Conservation (phyloP, 1,140 invertebrate species). For the Hesperophylax magnus region DNA sequence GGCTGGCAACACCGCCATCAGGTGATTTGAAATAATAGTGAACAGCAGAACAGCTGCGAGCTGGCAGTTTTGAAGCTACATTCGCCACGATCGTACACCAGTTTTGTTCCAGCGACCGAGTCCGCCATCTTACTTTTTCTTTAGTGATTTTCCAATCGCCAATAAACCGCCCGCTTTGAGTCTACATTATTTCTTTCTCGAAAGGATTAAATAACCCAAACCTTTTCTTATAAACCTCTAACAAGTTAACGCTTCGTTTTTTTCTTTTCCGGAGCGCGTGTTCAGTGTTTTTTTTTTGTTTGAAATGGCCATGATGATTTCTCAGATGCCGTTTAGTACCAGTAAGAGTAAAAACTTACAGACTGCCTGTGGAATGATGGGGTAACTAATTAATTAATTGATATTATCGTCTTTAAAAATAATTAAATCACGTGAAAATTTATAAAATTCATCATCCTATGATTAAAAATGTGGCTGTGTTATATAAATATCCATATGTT, state of each 20-base stretch:
- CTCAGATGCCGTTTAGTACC: slow-evolving; percentile 45
- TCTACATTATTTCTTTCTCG: too few relatives aligned
- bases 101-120: neutral
- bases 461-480: neutral
- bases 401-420: neutral
- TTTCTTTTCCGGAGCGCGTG: slow-evolving; percentile 32
- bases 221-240: neutral
- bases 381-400: slow-evolving; percentile 24
- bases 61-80: neutral
- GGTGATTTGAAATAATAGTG: neutral
- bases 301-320: slow-evolving; percentile 47
- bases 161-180: neutral
- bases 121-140: neutral
- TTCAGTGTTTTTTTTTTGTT: neutral
- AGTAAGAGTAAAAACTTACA: slow-evolving; percentile 51
- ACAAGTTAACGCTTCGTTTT: neutral
- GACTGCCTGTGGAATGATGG: slow-evolving; percentile 42
- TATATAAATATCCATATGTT: slow-evolving; percentile 23
- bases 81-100: neutral
- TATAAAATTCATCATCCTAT: neutral
- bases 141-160: slow-evolving; percentile 6
- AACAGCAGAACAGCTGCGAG: neutral
- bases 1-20: slow-evolving; percentile 12
- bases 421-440: too few relatives aligned
- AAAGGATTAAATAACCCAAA: too few relatives aligned